Base-by-base conservation (phyloP, 2,888 invertebrate genomes). In the Oscheius sp. region DNA sequence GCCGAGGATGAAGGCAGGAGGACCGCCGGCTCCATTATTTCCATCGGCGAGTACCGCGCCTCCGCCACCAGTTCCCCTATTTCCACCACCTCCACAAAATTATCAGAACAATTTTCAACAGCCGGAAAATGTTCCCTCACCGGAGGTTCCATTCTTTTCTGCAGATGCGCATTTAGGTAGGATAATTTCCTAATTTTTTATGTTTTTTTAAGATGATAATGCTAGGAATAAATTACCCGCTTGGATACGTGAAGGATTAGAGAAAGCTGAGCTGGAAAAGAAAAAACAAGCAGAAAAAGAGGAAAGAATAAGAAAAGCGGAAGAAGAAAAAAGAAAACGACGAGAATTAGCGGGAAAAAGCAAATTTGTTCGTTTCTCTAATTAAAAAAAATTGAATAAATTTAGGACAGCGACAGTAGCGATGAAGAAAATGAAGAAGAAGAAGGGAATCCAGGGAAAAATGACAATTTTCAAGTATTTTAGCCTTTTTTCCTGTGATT, bases 191-290 rank as follows among this genome's bases (percentile, higher is more conserved):
- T 35, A n/a, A n/a, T 58, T 58, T 45, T 45, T 29, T 63, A 9
- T 5, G 13, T 7, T 9, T 35, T 41, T 25, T 41, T 55, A 71
- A 69, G 81, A 83, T 68, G 76, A 75, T 21, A 75, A 74, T 52
- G 74, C 78, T 1, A 74, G 85, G 12, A 87, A 86, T 43, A 78
- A 79, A 70, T 91, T 98, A 25, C 98, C 98, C n/a, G 95, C 94
- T 0, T 98, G 98, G 98, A 96, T 98, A 80, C 92, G 96, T 89
- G 96, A 95, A 91, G 96, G 96, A 43, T 90, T 98, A 81, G 97
- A 97, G 88, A 97, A 97, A 91, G 96, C 97, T 95, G 97, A 98
- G 89, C 92, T 94, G 27, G 95, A 96, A 84, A 95, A 96, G 87
- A 92, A 93, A 86, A 93, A 93, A 85, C 95, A 95, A 79, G 91